These are phyloP conservation scores for Gastrophryne carolinensis DNA, from an alignment of 2,797 vertebrate species.

Conservation along the genomic window DNA sequence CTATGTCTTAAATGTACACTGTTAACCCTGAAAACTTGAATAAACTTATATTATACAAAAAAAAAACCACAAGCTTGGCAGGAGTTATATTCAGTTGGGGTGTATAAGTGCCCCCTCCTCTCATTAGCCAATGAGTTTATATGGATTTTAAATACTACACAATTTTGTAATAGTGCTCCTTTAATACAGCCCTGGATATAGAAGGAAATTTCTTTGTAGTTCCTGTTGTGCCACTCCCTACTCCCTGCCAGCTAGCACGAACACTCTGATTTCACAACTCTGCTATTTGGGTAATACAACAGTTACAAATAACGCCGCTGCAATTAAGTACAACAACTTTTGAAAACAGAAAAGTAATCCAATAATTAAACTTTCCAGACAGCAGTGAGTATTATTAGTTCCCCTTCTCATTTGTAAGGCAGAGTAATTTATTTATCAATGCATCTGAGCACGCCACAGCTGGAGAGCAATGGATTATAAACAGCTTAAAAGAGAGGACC, in stretches of 20 bases:
- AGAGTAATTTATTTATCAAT: slow-evolving; percentile 36
- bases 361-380: slow-evolving; percentile 2
- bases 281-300: not conserved
- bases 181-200: not conserved
- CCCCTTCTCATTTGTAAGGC: slow-evolving; percentile 16
- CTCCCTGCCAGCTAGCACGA: not conserved
- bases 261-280: not conserved
- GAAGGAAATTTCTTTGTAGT: not conserved
- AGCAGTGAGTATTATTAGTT: slow-evolving; percentile 16
- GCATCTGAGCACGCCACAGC: slow-evolving; percentile 6
- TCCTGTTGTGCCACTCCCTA: not conserved
- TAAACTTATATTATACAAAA: too few relatives aligned
- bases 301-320: not conserved
- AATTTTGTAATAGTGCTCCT: too few relatives aligned
- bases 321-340: not conserved
- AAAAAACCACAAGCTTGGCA: too few relatives aligned
- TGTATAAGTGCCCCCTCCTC: too few relatives aligned
- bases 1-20: too few relatives aligned
- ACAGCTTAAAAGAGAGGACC: slow-evolving; percentile 30
- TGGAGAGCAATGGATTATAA: slow-evolving; percentile 22
- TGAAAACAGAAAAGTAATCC: slow-evolving; percentile 8
- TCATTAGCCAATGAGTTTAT: too few relatives aligned
- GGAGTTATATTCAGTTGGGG: too few relatives aligned
- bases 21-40: too few relatives aligned
- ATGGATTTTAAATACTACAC: too few relatives aligned